phyloP scores from a whole-genome alignment of 2,797 vertebrate genomes.

The Poecilia velifera region DNA sequence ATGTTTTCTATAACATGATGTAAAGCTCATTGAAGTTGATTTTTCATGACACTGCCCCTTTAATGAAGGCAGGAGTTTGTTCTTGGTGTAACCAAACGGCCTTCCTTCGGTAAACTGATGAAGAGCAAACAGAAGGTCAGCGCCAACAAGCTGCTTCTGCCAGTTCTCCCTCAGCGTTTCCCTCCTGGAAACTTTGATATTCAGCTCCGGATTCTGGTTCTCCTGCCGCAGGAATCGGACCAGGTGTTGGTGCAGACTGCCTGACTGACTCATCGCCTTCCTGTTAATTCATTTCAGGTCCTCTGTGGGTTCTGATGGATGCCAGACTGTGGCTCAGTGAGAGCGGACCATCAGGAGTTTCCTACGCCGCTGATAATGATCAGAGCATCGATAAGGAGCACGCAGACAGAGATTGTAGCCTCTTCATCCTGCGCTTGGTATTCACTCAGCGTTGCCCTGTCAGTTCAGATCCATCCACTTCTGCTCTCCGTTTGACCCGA shows the following conservation, averaged over 20 bases:
- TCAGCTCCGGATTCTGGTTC: not conserved
- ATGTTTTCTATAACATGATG: too few relatives aligned
- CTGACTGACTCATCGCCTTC: conserved; percentile 9
- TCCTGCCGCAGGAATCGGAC: not conserved
- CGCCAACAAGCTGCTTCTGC: conserved; percentile 1
- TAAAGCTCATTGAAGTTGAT: too few relatives aligned
- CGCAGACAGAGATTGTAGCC: conserved; percentile 17
- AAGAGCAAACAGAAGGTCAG: conserved; percentile 26
- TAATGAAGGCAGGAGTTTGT: not conserved
- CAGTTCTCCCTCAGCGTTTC: conserved; percentile 1
- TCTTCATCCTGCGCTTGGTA: conserved; percentile 4
- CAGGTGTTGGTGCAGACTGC: not conserved
- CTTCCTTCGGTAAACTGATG: conserved; percentile 40
- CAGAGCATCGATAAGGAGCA: conserved; percentile 4
- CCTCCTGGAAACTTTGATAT: not conserved
- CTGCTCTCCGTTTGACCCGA: not conserved
- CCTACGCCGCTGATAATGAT: conserved; percentile 3
- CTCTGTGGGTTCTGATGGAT: conserved; percentile 22
- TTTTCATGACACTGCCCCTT: not conserved
- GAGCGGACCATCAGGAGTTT: not conserved
- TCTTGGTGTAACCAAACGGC: not conserved
- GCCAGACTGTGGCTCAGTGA: not conserved
- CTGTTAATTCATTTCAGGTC: conserved; percentile 4
- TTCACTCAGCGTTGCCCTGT: not conserved
- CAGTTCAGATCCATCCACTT: conserved; percentile 21